phyloP scores from a whole-genome alignment of 2,113 vertebrate genomes.

The Bubo blakistoni region DNA sequence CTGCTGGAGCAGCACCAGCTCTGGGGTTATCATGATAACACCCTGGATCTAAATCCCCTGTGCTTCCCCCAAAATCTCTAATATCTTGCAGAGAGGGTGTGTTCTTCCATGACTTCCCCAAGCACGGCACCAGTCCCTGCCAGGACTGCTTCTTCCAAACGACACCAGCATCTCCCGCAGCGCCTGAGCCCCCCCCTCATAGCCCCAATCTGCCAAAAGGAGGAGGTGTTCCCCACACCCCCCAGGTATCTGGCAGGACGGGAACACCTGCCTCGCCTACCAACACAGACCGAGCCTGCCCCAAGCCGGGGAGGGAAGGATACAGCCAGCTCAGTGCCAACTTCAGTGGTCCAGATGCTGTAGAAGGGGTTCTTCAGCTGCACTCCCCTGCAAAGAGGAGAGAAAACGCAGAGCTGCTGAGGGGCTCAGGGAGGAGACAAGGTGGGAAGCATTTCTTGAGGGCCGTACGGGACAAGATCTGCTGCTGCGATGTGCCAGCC shows the following conservation, averaged over 20 bases:
- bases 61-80: background rate
- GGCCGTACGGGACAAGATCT: fast-evolving
- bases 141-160: background rate
- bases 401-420: background rate
- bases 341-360: slow-evolving; percentile 94
- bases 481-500: background rate
- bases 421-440: background rate
- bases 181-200: background rate
- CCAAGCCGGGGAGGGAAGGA: slow-evolving; percentile 71
- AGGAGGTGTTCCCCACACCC: background rate
- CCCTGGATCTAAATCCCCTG: background rate
- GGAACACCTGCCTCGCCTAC: background rate
- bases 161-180: background rate
- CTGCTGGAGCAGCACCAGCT: background rate
- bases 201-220: background rate
- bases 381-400: slow-evolving; percentile 83
- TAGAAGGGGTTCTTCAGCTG: slow-evolving; percentile 98
- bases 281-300: fast-evolving
- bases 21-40: background rate
- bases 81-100: background rate
- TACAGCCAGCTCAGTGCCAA: slow-evolving; percentile 95
- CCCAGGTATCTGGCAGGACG: background rate
- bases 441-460: background rate
- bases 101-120: background rate
- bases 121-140: background rate